phyloP scores from a whole-genome alignment of 1,140 invertebrate genomes.

The Branchinecta lindahli region DNA sequence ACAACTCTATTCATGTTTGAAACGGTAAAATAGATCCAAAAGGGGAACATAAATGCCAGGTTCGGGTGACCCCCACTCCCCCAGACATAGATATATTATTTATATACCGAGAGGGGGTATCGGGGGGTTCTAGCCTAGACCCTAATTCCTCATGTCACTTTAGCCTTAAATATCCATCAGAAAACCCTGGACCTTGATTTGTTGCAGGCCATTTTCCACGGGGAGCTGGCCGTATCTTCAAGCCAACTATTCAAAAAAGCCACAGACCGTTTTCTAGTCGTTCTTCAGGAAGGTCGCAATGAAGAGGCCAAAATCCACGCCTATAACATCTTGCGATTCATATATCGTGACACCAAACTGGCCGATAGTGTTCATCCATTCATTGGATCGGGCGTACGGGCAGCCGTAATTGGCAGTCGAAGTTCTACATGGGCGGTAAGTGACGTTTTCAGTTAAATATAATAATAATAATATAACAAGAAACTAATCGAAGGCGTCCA shows the following conservation, averaged over 20 bases:
- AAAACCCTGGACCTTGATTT: constrained; percentile 21
- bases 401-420: constrained; percentile 56
- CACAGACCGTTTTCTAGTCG: constrained; percentile 41
- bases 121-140: not conserved
- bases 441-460: constrained; percentile 20
- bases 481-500: no score
- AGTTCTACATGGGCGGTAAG: constrained; percentile 59
- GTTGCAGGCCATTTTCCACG: constrained; percentile 49
- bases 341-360: constrained; percentile 58
- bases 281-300: constrained; percentile 27
- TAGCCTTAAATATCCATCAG: constrained; percentile 14
- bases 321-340: constrained; percentile 64
- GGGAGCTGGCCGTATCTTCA: constrained; percentile 40
- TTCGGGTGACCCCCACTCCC: no score
- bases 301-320: constrained; percentile 46
- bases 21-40: no score
- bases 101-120: no score
- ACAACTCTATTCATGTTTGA: no score
- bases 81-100: no score
- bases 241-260: constrained; percentile 33
- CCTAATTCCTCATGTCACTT: constrained; percentile 3
- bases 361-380: constrained; percentile 53
- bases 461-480: not conserved
- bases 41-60: no score
- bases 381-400: constrained; percentile 50